Base-by-base conservation (phyloP, 2,797 vertebrate species). In the Rhincodon typus region DNA sequence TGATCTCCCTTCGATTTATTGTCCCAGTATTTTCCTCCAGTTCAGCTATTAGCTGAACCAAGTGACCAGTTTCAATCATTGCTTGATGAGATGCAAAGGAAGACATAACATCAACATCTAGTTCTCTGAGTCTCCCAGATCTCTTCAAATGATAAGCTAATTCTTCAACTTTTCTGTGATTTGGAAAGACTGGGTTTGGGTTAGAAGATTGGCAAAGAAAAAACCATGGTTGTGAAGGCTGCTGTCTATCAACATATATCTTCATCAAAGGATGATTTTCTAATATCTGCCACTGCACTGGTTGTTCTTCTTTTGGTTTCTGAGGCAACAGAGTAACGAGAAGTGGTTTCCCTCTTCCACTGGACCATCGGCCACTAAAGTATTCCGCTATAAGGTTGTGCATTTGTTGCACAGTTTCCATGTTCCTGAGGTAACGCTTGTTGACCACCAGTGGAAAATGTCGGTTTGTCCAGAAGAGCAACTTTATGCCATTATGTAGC, bases 391-490 rank as follows among this genome's bases (percentile, higher is more conserved):
- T 97, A 17, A 96, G 96, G 10, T 96, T 97, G 96, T 98, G 98
- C 66, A 97, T 94, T 84, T 96, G 96, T 62, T 67, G 96, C 93
- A 96, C 96, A 13, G 13, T 86, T 79, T 97, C 96, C 46, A 42
- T 13, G 70, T 96, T 94, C 27, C 90, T 70, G 46, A 98, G 96
- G 96, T 97, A 98, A 95, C 96, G 97, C 95, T 97, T 97, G 3
- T 79, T 62, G 67, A 97, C 96, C 0, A 98, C 97, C 72, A 98
- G 96, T n/a, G 96, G 96, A 93, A 98, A 98, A 96, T 98, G 97
- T 94, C 97, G 97, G 97, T 97, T 98, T 84, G 96, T 96, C 98
- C 98, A 98, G 96, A 96, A 96, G 96, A 98, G 96, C 95, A 98
- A 97, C n/a, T 50, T 86, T 0, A 87, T 96, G n/a, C 97, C 97